Evolutionary conservation across 1,140 invertebrate species (phyloP), one percentile per base, ranked within the genome.

Genomic region (Pseudomyrmex sp.): DNA sequence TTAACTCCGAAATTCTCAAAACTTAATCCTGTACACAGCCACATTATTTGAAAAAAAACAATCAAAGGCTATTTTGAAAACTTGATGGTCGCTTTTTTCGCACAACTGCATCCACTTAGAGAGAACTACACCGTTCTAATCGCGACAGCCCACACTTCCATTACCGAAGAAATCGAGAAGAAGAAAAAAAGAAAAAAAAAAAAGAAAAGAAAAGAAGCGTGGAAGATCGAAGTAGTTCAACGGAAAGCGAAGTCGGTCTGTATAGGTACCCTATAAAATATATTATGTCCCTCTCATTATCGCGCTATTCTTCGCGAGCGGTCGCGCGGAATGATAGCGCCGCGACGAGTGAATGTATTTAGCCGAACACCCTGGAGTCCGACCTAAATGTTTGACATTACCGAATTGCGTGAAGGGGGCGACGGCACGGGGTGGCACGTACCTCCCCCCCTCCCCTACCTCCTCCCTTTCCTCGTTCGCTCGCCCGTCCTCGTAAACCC

Each of bases 381-480:
- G 91, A 92, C 91, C 91, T 91, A 92, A 93, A 93, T 93, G 92
- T 93, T 92, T 93, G 92, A 93, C 90, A 93, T 93, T 92, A 92
- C 90, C 85, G 84, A 82, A 72, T 84, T 68, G 65, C 88, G 20
- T 20, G 65, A 58, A 46, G 65, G 63, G 75, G 52, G 4, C n/a
- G 59, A 63, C 46, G 26, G 26, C 26, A 3, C 26, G 61, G 54
- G 74, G 70, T 35, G 59, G 26, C 82, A 82, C 80, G 58, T 73
- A 63, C 65, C 85, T 56, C 80, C 84, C 62, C 76, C 70, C 52
- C 83, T 26, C 62, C 76, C 70, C 58, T 77, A 26, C 61, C 46
- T 72, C 20, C 52, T 2, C 18, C 20, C n/a, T 26, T 20, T 18
- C 58, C 35, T 1, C 82, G 15, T 13, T 20, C 35, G 48, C 48